Conservation (phyloP, 2,797 vertebrate species). For the Crypturellus tataupa region DNA sequence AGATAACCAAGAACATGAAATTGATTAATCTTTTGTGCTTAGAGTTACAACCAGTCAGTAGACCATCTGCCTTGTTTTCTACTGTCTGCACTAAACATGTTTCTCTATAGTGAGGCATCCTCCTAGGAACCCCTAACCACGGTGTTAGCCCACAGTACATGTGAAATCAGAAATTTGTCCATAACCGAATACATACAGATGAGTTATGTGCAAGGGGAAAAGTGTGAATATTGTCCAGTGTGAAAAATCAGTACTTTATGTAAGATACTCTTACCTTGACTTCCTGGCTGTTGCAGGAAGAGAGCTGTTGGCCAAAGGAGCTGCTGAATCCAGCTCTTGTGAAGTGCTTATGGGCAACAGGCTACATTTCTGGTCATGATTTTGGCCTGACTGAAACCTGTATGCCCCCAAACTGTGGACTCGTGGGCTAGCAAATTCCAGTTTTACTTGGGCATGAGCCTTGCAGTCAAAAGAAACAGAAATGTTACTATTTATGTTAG, state of each 20-base stretch:
- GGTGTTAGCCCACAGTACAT: not conserved
- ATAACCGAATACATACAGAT: not conserved
- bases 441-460: not conserved
- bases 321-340: not conserved
- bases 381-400: not conserved
- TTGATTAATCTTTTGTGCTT: not conserved
- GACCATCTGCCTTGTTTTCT: not conserved
- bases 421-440: not conserved
- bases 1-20: not conserved
- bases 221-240: not conserved
- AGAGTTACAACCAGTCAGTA: not conserved
- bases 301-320: not conserved
- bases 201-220: conserved; percentile 7
- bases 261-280: not conserved
- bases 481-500: not conserved
- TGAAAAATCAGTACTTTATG: not conserved
- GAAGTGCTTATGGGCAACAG: not conserved
- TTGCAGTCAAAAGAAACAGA: not conserved
- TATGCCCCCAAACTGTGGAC: not conserved
- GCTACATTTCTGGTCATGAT: not conserved
- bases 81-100: not conserved
- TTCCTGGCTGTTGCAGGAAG: not conserved
- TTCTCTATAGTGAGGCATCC: not conserved
- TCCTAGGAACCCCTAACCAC: conserved; percentile 3
- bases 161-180: not conserved